A percentile compares a stretch with the other conserved stretches of the same genome.
Conservation (phyloP, 2,888 invertebrate genomes). For the Cataglyphis cursor region DNA sequence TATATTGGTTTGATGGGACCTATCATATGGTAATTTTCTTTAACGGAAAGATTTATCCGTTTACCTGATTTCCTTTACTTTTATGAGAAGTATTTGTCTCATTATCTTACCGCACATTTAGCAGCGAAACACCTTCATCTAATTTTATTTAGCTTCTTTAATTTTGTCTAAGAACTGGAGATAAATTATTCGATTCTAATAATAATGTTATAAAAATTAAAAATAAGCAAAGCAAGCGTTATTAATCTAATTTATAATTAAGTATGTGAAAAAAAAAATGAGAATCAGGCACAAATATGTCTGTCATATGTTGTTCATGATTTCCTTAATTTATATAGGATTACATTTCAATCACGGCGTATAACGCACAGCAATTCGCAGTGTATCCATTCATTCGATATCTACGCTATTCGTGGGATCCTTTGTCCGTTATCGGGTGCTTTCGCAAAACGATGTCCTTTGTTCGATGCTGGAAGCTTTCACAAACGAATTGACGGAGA, state of each 20-base stretch:
- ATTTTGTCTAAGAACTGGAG: neutral
- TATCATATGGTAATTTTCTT: conserved; percentile 64
- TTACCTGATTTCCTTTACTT: conserved; percentile 12
- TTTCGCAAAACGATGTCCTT: conserved; percentile 73
- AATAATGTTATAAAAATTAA: neutral
- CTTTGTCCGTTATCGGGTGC: conserved; percentile 74
- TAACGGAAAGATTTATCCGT: conserved; percentile 39
- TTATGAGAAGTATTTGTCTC: neutral
- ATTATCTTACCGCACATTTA: neutral
- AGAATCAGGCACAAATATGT: neutral
- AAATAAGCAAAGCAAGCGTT: neutral
- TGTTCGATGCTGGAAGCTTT: conserved; percentile 69
- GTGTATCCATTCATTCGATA: conserved; percentile 65
- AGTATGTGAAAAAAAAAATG: neutral
- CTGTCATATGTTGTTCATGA: conserved; percentile 40
- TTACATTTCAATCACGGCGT: conserved; percentile 67
- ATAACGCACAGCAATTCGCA: conserved; percentile 58
- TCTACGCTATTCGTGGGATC: conserved; percentile 68
- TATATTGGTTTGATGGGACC: conserved; percentile 57
- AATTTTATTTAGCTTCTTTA: neutral
- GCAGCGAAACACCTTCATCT: neutral
- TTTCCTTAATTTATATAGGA: conserved; percentile 68
- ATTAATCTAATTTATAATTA: neutral
- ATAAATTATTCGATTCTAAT: neutral
- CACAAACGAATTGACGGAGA: conserved; percentile 69